phyloP scores from a whole-genome alignment of 2,888 invertebrate species.

The Epinotia demarniana region DNA sequence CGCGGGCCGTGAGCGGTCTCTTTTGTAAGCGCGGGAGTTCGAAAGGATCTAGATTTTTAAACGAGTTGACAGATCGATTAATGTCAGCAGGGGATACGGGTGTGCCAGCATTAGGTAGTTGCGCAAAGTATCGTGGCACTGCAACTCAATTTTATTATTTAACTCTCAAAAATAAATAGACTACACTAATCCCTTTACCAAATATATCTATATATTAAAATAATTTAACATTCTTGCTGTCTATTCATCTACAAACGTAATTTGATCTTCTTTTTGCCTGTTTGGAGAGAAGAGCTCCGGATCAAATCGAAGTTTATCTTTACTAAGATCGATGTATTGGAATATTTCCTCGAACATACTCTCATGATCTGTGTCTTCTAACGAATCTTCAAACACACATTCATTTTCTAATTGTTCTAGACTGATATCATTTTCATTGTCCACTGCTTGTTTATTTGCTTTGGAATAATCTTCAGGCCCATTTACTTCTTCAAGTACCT shows the following conservation, averaged over 20 bases:
- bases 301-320: slow-evolving; percentile 57
- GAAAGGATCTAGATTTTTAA: slow-evolving; percentile 78
- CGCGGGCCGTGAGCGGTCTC: slow-evolving; percentile 64
- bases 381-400: slow-evolving; percentile 34
- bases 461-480: slow-evolving; percentile 47
- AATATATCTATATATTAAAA: slow-evolving; percentile 16
- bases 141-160: slow-evolving; percentile 22
- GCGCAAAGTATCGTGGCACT: slow-evolving; percentile 50
- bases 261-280: slow-evolving; percentile 65
- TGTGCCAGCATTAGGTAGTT: slow-evolving; percentile 56
- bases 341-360: slow-evolving; percentile 77
- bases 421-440: slow-evolving; percentile 46
- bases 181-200: slow-evolving; percentile 25
- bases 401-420: slow-evolving; percentile 37
- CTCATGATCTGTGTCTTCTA: slow-evolving; percentile 58
- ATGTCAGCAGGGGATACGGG: slow-evolving; percentile 58
- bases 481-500: slow-evolving; percentile 50
- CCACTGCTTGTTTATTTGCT: slow-evolving; percentile 43
- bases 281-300: slow-evolving; percentile 67
- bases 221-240: slow-evolving; percentile 5
- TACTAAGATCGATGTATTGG: slow-evolving; percentile 68
- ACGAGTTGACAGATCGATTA: slow-evolving; percentile 72
- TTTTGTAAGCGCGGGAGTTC: slow-evolving; percentile 73
- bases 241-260: slow-evolving; percentile 68
- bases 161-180: slow-evolving; percentile 6